Base-by-base conservation (phyloP, 2,797 vertebrate genomes). In the Danio choprae region DNA sequence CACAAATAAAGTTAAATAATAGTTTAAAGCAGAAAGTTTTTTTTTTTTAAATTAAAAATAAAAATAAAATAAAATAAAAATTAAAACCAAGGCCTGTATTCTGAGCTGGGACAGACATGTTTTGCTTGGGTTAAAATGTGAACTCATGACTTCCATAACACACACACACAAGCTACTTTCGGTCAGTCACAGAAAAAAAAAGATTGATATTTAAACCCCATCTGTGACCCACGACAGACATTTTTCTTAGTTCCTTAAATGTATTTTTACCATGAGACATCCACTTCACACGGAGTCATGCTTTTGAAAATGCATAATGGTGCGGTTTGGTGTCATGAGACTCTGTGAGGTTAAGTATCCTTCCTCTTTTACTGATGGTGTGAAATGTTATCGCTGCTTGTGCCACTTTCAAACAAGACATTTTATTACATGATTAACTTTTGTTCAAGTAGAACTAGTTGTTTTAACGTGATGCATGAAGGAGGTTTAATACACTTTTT, bases 251-350 rank as follows among this genome's bases (percentile, higher is more conserved):
- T 83, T 83, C 69, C 76, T 55, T 36, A 73, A 67, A 78, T 16
- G 7, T 67, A 74, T 79, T 83, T 74, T 62, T 63, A 48, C 38
- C 38, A 59, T 4, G 0, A 58, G 16, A 50, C 3, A 0, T 50
- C 50, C 41, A 56, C 20, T 20, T 72, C 59, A 48, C 9, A 55
- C 44, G 0, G 55, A 62, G 36, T 74, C 76, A 79, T 53, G 56
- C 48, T 69, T 74, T 60, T 53, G 46, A 56, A 67, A 50, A 6
- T 16, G 50, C 20, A 48, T n/a, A 38, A 38, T 2, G 18, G 43
- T 58, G 60, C 5, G 44, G 75, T 60, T 73, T 6, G 6, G 5
- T 43, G 81, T 79, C 81, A 83, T 68, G 63, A 83, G 76, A 71
- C 38, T 43, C 60, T 55, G 44, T 7, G 20, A 68, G 41, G 40